Conservation (phyloP, 2,888 invertebrate species). For the Xylota sylvarum region DNA sequence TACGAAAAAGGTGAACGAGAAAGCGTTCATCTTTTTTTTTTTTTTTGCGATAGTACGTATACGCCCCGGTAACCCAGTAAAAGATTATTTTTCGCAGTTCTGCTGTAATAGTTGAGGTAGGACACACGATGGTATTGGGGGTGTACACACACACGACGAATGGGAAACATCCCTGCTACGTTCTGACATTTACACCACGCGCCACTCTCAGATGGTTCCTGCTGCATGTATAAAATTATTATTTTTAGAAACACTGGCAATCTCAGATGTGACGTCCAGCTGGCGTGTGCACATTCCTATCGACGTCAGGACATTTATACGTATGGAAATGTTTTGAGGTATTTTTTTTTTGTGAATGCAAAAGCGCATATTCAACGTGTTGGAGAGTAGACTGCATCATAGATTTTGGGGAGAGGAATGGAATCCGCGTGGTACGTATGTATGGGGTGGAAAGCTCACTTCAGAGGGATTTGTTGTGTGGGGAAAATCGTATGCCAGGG, state of each 20-base stretch:
- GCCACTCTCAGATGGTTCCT: conserved; percentile 38
- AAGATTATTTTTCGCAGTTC: conserved; percentile 13
- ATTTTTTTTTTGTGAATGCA: conserved; percentile 27
- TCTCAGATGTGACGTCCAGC: conserved; percentile 72
- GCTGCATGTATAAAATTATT: conserved; percentile 38
- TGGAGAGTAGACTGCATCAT: conserved; percentile 61
- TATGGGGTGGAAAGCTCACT: conserved; percentile 23
- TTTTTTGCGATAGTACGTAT: conserved; percentile 59
- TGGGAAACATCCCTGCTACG: conserved; percentile 11
- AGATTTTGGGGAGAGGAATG: conserved; percentile 19
- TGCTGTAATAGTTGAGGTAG: conserved; percentile 65
- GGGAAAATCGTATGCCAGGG: conserved; percentile 5
- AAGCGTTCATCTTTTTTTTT: neutral
- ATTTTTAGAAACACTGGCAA: conserved; percentile 66
- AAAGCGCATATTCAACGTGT: conserved; percentile 60
- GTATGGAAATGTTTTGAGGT: conserved; percentile 28
- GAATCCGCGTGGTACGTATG: neutral
- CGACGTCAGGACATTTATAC: conserved; percentile 62
- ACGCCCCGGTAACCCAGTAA: conserved; percentile 70
- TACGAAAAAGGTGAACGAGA: conserved; percentile 69
- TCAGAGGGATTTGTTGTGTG: neutral
- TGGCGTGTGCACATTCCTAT: conserved; percentile 62
- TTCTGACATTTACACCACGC: conserved; percentile 15
- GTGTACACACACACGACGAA: conserved; percentile 14
- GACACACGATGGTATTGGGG: conserved; percentile 32